These are phyloP conservation scores for Bombus pascuorum DNA, from an alignment of 1,140 invertebrate genomes.

Conservation along the genomic window DNA sequence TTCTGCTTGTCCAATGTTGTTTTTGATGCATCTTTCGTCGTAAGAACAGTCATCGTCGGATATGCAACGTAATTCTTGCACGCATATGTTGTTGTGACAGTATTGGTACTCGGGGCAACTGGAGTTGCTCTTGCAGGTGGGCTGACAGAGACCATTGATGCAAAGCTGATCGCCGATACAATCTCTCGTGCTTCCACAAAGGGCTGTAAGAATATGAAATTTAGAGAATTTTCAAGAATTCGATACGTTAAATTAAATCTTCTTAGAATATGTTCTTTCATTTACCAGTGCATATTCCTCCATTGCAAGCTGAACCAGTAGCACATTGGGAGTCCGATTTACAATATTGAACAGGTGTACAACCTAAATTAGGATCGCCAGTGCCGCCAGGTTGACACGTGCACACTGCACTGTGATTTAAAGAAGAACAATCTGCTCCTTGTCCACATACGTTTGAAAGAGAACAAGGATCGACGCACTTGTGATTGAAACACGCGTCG, in stretches of 20 bases:
- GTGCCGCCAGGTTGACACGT: constrained; percentile 91
- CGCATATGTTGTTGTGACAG: constrained; percentile 92
- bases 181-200: constrained; percentile 90
- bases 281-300: constrained; percentile 90
- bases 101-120: constrained; percentile 92
- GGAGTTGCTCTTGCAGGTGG: constrained; percentile 89
- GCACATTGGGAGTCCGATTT: constrained; percentile 90
- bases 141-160: constrained; percentile 89
- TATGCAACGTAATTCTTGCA: constrained; percentile 89
- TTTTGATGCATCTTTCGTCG: constrained; percentile 87
- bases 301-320: constrained; percentile 90
- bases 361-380: constrained; percentile 92
- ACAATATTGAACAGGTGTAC: constrained; percentile 91
- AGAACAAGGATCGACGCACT: constrained; percentile 91
- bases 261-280: neutral
- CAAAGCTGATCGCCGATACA: constrained; percentile 92
- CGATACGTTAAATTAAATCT: neutral
- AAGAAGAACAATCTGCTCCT: constrained; percentile 88
- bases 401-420: constrained; percentile 90
- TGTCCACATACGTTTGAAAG: constrained; percentile 91
- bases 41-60: constrained; percentile 87
- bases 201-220: constrained; percentile 77
- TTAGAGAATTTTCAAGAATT: neutral
- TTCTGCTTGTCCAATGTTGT: constrained; percentile 87
- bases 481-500: constrained; percentile 90